These are phyloP conservation scores for Sebastes taczanowskii DNA, from an alignment of 2,797 vertebrate genomes.

Conservation along the genomic window DNA sequence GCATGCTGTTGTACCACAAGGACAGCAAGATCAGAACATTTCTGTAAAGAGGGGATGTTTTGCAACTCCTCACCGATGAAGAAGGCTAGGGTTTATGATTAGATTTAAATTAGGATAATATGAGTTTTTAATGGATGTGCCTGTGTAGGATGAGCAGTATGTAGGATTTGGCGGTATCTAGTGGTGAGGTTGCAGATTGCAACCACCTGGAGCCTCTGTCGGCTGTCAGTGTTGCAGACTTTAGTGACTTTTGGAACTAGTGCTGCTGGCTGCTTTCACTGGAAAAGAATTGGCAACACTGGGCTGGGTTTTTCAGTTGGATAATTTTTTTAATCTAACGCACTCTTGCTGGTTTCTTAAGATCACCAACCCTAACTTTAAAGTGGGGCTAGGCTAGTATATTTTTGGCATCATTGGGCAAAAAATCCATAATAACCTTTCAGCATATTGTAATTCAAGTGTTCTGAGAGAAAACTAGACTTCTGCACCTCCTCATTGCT, in stretches of 20 bases:
- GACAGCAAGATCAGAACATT: not conserved
- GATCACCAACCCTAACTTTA: not conserved
- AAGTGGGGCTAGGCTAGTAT: not conserved
- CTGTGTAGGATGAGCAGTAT: too few species aligned
- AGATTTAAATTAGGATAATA: not conserved
- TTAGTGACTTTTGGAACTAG: not conserved
- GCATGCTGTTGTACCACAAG: not conserved
- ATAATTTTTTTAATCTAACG: not conserved
- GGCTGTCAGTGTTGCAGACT: not conserved
- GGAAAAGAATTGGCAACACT: not conserved
- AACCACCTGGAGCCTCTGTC: too few species aligned
- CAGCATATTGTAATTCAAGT: too few species aligned
- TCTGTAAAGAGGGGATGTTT: not conserved
- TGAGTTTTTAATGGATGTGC: too few species aligned
- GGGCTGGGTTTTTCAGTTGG: not conserved
- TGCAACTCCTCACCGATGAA: not conserved
- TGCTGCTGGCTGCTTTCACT: too few species aligned
- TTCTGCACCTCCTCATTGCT: too few species aligned
- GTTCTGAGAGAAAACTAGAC: too few species aligned
- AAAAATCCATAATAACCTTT: too few species aligned
- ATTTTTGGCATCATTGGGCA: too few species aligned
- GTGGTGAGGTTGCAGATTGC: too few species aligned
- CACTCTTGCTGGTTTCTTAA: not conserved
- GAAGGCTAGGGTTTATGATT: not conserved
- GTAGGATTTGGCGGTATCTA: too few species aligned